Base-by-base conservation (phyloP, 2,888 invertebrate species). In the Campoplex nolae region DNA sequence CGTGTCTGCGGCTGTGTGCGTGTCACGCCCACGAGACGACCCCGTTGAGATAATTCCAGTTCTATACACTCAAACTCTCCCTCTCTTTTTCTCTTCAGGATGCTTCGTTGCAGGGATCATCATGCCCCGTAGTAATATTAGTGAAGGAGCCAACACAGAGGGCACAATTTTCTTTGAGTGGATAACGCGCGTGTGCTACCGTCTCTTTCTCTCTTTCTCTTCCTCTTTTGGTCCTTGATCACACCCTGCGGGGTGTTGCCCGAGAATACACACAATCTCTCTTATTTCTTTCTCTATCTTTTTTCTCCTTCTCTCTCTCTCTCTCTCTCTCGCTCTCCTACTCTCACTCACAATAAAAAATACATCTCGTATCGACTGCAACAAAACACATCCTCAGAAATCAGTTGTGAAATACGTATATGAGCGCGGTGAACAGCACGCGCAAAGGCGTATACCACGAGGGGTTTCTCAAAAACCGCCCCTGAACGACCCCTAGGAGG, bases 401-500 rank as follows among this genome's bases (percentile, higher is more conserved):
- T 70, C 76, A 70, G 76, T 28, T 32, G 35, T 54, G 85, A 89
- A 89, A 68, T 58, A 45, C 38, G 35, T 45, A 38, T 23, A 56
- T 11, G 45, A 65, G 48, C 45, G 51, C 62, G 74, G 28, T 45
- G 45, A 65, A 76, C 89, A 93, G 94, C 94, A 94, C 94, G 94
- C 93, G 94, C 91, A 91, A 91, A 92, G 93, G 90, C 90, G 89
- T 90, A 82, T 77, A 86, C 84, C 86, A 85, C 86, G 88, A 82
- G 81, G 87, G 88, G 75, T 88, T 83, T 83, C 90, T 89, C 90
- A 86, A 83, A 90, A 83, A 92, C 93, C 94, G 94, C 94, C 94
- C 93, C 92, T 92, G 93, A 81, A 92, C 94, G 92, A 94, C 94
- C 94, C 93, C 92, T 93, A 93, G 94, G 94, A 94, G 92, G 94